Evolutionary conservation across 2,888 invertebrate species (phyloP).

Genomic region (Mactromeris polynyma): DNA sequence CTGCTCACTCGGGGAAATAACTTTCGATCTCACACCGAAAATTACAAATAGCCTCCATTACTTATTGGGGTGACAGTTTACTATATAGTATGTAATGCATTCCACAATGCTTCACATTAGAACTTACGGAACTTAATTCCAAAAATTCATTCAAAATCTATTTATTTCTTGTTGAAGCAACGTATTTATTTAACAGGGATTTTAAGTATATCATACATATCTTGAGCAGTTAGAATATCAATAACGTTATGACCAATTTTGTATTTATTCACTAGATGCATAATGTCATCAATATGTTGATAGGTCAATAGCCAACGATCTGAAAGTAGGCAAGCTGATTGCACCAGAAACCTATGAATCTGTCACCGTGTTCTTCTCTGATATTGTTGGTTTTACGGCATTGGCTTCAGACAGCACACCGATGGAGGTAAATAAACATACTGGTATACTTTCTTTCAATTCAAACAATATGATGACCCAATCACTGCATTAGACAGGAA

Average conservation of each 20-base stretch:
- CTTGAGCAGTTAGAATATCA: neutral
- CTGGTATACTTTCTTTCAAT: neutral
- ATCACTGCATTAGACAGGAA: too few species aligned
- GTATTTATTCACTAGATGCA: neutral
- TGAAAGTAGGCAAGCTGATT: slow-evolving; percentile 79
- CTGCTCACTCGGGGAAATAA: too few species aligned
- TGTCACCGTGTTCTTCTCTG: slow-evolving; percentile 84
- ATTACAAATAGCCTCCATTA: too few species aligned
- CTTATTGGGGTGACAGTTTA: too few species aligned
- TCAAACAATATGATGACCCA: neutral
- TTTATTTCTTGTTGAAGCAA: too few species aligned
- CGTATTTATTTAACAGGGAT: too few species aligned
- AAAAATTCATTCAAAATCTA: too few species aligned
- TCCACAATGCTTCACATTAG: too few species aligned
- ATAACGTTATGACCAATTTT: neutral
- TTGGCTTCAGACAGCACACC: slow-evolving; percentile 82
- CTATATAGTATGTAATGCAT: too few species aligned
- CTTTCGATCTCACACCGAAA: too few species aligned
- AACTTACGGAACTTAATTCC: too few species aligned
- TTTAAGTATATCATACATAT: too few species aligned
- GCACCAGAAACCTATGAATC: slow-evolving; percentile 79
- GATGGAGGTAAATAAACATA: slow-evolving; percentile 76
- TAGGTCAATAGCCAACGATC: slow-evolving; percentile 81
- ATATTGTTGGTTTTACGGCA: slow-evolving; percentile 84
- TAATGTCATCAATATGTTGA: slow-evolving; percentile 10